Conservation (phyloP, 2,888 invertebrate genomes). For the Polietes domitor region DNA sequence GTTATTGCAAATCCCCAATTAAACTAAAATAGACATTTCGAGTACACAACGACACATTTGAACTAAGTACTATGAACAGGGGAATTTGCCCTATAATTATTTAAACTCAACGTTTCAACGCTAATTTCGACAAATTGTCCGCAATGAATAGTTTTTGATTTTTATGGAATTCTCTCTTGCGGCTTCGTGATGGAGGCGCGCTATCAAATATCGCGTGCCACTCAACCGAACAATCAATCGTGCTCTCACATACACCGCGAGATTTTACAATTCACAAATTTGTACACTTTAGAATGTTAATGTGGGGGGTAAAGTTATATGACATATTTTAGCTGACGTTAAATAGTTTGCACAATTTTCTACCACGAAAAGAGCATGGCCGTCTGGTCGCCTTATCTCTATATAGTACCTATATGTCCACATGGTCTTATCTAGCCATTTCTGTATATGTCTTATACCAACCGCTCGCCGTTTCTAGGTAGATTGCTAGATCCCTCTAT, state of each 20-base stretch:
- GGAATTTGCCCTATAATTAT: constrained; percentile 1
- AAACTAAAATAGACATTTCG: neutral
- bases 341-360: too few species aligned
- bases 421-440: neutral
- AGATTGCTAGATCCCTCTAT: too few species aligned
- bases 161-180: constrained; percentile 5
- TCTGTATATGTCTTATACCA: constrained; percentile 5
- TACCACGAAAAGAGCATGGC: neutral
- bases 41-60: neutral
- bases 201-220: constrained; percentile 52
- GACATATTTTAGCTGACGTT: too few species aligned
- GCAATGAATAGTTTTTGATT: neutral
- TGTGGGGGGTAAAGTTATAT: too few species aligned
- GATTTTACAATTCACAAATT: too few species aligned
- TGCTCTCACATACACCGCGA: neutral
- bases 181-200: neutral
- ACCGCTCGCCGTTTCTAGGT: neutral
- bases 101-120: neutral
- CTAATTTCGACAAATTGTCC: neutral
- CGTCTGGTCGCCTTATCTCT: neutral
- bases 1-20: neutral
- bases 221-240: neutral
- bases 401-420: neutral
- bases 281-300: too few species aligned
- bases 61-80: neutral